Evolutionary conservation across 2,888 invertebrate species (phyloP).

Genomic region (Lathronympha strigana): DNA sequence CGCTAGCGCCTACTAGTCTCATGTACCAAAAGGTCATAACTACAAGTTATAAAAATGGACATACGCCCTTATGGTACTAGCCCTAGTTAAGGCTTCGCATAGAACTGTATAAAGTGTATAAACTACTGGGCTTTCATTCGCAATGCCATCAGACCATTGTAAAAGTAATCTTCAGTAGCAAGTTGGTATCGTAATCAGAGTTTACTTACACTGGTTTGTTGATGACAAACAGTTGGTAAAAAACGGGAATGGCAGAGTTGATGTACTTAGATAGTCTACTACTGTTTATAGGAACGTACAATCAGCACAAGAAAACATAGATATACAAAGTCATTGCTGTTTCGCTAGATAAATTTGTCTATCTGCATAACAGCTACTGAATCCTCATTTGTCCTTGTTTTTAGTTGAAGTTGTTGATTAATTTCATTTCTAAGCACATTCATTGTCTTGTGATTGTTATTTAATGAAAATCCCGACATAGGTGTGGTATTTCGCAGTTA

Average conservation of each 20-base stretch:
- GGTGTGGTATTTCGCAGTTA: too few species aligned
- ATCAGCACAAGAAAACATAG: slow-evolving; percentile 3
- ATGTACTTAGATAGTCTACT: slow-evolving; percentile 32
- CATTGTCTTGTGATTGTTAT: too few species aligned
- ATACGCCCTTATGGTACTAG: background rate
- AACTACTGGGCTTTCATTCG: slow-evolving; percentile 13
- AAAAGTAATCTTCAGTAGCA: background rate
- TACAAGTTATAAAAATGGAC: too few species aligned
- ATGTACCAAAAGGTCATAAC: slow-evolving; percentile 8
- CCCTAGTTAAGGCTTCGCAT: slow-evolving; percentile 50
- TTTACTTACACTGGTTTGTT: background rate
- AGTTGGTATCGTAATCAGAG: background rate
- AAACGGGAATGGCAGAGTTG: background rate
- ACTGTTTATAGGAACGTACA: slow-evolving; percentile 1
- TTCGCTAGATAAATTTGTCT: background rate
- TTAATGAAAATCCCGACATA: too few species aligned
- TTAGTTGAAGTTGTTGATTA: too few species aligned
- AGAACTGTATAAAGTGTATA: slow-evolving; percentile 43
- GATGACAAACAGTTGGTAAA: background rate
- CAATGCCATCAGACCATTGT: background rate
- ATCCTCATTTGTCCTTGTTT: too few species aligned
- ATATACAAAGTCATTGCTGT: background rate
- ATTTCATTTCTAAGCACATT: too few species aligned
- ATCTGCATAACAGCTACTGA: too few species aligned
- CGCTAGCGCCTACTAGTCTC: slow-evolving; percentile 46